Evolutionary conservation across 2,113 vertebrate genomes (phyloP).

Genomic region (Onychostoma macrolepis): DNA sequence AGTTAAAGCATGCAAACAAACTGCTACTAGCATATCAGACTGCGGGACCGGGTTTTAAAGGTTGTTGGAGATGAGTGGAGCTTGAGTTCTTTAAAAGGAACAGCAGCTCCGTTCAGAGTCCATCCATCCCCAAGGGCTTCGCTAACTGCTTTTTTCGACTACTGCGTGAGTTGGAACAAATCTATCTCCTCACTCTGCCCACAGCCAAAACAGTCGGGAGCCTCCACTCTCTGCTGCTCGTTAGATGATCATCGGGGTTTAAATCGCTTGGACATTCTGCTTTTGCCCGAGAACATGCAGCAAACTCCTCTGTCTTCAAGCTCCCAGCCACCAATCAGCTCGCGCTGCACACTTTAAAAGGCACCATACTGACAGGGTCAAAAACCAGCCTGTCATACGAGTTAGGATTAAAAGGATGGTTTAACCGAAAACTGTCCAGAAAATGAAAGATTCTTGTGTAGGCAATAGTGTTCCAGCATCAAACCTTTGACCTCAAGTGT

Average conservation of each 20-base stretch:
- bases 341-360: constrained; percentile 20
- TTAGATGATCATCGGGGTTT: constrained; percentile 35
- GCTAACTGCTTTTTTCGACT: constrained; percentile 41
- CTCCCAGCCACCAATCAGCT: constrained; percentile 34
- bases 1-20: constrained; percentile 5
- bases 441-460: constrained; percentile 13
- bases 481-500: constrained; percentile 22
- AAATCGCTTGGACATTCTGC: constrained; percentile 47
- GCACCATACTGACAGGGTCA: constrained; percentile 32
- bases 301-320: constrained; percentile 41
- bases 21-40: not conserved
- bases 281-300: constrained; percentile 41
- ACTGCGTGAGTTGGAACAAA: constrained; percentile 38
- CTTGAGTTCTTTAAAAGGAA: constrained; percentile 31
- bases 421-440: constrained; percentile 34
- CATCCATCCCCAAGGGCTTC: constrained; percentile 8
- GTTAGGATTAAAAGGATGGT: constrained; percentile 27
- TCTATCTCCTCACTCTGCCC: constrained; percentile 40
- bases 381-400: not conserved
- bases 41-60: not conserved
- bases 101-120: not conserved
- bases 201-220: constrained; percentile 36
- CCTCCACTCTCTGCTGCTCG: not conserved
- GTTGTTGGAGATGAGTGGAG: constrained; percentile 15
- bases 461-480: not conserved